These are phyloP conservation scores for Rhizomys pruinosus DNA, from an alignment of 2,113 vertebrate species.

Conservation along the genomic window DNA sequence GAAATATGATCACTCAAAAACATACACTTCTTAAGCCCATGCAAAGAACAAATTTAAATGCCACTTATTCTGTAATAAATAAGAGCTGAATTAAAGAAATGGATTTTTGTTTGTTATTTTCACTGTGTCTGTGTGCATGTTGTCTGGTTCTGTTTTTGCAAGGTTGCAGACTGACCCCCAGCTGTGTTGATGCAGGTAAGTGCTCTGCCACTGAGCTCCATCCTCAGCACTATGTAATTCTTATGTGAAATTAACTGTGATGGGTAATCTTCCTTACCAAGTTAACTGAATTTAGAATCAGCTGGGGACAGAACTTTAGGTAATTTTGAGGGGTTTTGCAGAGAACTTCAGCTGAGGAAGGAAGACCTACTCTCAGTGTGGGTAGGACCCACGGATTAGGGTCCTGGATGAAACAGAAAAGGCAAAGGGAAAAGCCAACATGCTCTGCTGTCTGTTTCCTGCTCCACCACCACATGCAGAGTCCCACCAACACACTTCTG, in stretches of 20 bases:
- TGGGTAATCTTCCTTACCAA: not conserved
- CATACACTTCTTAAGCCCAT: not conserved
- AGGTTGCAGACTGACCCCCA: not conserved
- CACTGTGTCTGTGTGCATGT: not conserved
- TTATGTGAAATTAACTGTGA: conserved; percentile 34
- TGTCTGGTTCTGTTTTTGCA: not conserved
- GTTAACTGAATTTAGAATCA: not conserved
- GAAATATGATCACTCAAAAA: conserved; percentile 46
- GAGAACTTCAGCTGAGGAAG: not conserved
- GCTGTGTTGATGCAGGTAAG: too few relatives aligned
- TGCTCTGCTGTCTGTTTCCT: not conserved
- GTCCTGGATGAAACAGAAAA: not conserved
- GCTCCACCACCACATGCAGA: not conserved
- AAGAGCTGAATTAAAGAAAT: conserved; percentile 11
- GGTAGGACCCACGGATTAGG: not conserved
- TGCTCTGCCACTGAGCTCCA: not conserved
- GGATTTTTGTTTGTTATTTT: not conserved
- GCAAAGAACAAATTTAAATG: not conserved
- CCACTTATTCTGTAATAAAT: not conserved
- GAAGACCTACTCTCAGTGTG: not conserved
- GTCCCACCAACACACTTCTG: not conserved
- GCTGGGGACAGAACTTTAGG: not conserved
- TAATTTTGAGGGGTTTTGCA: not conserved
- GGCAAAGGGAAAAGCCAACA: not conserved
- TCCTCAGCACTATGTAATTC: not conserved